Base-by-base conservation (phyloP, 2,888 invertebrate genomes). In the Platerodrilus igneus region DNA sequence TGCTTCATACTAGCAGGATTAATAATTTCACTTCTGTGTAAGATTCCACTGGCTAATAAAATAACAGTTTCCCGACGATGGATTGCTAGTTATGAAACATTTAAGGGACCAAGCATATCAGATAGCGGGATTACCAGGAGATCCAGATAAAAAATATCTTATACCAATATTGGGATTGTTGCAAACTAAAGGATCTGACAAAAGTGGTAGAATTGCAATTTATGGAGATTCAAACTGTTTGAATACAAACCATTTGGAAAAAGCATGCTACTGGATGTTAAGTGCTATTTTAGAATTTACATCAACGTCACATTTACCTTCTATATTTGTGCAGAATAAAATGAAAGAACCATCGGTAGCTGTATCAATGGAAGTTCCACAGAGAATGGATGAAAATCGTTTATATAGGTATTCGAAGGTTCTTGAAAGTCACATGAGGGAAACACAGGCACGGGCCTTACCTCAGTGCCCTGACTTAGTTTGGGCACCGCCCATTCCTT, bases 171-270 rank as follows among this genome's bases (percentile, higher is more conserved):
- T 88, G 21, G 88, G 87, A 4, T 67, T 88, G 11, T 66, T 84
- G 29, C 86, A 87, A 69, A 78, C 76, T 8, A 66, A 60, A 47
- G 51, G 53, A 21, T 45, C 50, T 2, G 57, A 57, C 14, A 65
- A 63, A 41, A 75, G 82, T 19, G 94, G 94, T 0, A 77, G 93
- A 9, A 74, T 96, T 26, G 87, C 83, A 1, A 80, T 95, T 8
- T 96, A 93, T 68, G 95, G 96, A 0, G 96, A 96, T 68, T 95
- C 95, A 0, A 96, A 93, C 65, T 96, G 96, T 63, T 76, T 96
- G 36, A 96, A 97, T 59, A 86, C 86, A 26, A 90, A 89, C 45
- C 87, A 88, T 64, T 73, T 87, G 37, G 85, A 87, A 27, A 81
- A 83, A 61, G 81, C 90, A 39, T 95, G 95, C 63, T 91, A 89